These are phyloP conservation scores for Drosophila jambulina DNA, from an alignment of 1,140 invertebrate species.

Conservation along the genomic window DNA sequence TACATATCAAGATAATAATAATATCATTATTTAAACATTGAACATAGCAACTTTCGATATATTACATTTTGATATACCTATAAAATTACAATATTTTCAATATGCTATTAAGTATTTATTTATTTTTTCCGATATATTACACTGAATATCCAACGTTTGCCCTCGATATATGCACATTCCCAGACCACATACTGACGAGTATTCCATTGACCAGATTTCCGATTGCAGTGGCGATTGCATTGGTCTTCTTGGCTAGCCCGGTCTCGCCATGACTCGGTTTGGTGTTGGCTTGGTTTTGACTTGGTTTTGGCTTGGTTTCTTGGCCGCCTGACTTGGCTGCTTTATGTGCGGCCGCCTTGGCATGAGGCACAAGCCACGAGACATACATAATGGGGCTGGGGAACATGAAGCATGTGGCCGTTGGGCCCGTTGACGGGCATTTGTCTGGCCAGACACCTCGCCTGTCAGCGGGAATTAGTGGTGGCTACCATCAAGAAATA, in stretches of 20 bases:
- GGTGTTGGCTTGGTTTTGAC: constrained; percentile 12
- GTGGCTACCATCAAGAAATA: not conserved
- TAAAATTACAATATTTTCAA: not conserved
- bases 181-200: not conserved
- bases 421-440: constrained; percentile 52
- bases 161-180: not conserved
- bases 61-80: not conserved
- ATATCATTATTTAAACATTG: no score
- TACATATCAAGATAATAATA: not conserved
- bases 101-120: not conserved
- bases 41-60: not conserved
- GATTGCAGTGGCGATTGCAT: constrained; percentile 29
- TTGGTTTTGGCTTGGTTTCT: constrained; percentile 1
- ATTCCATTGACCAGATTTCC: constrained; percentile 14
- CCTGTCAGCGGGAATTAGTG: constrained; percentile 37
- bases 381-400: not conserved
- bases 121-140: not conserved
- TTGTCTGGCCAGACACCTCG: constrained; percentile 63
- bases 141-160: not conserved
- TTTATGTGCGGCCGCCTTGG: constrained; percentile 31
- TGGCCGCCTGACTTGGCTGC: not conserved
- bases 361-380: constrained; percentile 24
- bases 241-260: constrained; percentile 37
- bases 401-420: constrained; percentile 1
- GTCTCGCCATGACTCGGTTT: constrained; percentile 38